Conservation (phyloP, 2,113 vertebrate genomes). For the Lathamus discolor region DNA sequence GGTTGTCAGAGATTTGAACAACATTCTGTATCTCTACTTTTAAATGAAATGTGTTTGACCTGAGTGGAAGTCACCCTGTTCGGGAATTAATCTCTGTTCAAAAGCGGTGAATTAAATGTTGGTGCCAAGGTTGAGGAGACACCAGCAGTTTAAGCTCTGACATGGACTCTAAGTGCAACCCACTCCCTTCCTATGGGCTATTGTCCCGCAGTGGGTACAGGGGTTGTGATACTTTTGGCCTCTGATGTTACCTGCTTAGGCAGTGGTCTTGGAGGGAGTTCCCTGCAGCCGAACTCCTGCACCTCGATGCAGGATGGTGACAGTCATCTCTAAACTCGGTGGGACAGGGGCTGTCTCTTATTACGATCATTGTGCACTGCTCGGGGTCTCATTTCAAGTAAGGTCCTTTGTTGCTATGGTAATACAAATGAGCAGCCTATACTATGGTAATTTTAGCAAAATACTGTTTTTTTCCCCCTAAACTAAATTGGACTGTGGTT, state of each 20-base stretch:
- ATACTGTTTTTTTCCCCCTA: background rate
- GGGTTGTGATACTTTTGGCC: rapidly evolving
- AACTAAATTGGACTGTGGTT: background rate
- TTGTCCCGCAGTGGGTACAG: background rate
- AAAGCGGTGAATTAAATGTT: background rate
- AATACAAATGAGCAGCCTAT: constrained; percentile 21
- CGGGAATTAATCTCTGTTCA: background rate
- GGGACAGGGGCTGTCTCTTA: background rate
- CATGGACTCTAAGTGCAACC: rapidly evolving
- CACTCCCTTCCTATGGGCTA: background rate
- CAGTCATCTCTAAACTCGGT: background rate
- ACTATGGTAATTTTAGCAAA: constrained; percentile 42
- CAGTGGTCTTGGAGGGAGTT: background rate
- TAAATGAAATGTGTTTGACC: background rate
- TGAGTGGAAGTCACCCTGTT: background rate
- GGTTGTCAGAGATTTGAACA: rapidly evolving
- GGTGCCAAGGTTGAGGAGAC: background rate
- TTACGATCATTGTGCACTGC: background rate
- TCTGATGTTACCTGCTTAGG: background rate
- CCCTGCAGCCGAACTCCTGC: background rate
- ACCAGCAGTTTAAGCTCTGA: background rate
- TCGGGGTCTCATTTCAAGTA: background rate
- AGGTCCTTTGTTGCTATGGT: constrained; percentile 33
- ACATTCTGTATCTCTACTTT: background rate
- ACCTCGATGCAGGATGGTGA: background rate